phyloP scores from a whole-genome alignment of 2,797 vertebrate genomes.

The Arctocebus calabarensis region DNA sequence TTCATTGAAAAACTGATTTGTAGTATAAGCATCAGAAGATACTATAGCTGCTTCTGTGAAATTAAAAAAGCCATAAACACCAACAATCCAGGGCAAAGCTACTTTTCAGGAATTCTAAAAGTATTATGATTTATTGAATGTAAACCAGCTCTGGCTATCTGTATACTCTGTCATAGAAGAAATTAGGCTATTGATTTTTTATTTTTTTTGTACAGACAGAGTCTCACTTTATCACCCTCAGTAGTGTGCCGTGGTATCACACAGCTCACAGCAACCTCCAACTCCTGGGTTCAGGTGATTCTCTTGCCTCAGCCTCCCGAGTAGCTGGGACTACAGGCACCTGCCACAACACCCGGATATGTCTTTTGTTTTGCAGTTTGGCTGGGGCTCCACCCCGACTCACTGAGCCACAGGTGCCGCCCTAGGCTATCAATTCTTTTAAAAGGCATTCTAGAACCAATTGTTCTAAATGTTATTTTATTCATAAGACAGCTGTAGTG shows the following conservation, averaged over 20 bases:
- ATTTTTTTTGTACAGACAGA: too few species aligned
- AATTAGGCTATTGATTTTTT: neutral
- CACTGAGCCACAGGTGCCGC: too few species aligned
- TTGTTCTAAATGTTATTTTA: neutral
- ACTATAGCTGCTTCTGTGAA: neutral
- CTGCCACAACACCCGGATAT: too few species aligned
- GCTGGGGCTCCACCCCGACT: too few species aligned
- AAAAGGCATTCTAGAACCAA: neutral
- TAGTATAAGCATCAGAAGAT: neutral
- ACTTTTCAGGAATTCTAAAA: conserved; percentile 23
- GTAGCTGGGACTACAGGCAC: too few species aligned
- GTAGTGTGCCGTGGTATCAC: too few species aligned
- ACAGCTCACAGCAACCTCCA: too few species aligned
- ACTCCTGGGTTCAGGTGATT: too few species aligned
- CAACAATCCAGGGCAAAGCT: neutral
- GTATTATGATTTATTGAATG: neutral
- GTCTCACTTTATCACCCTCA: too few species aligned
- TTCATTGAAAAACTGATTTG: neutral
- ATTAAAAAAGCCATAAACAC: conserved; percentile 7
- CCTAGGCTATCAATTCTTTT: neutral
- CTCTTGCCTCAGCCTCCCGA: too few species aligned
- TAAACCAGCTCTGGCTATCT: neutral
- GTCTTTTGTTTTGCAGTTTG: too few species aligned
- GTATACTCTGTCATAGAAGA: neutral
- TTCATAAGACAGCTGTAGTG: neutral